phyloP scores from a whole-genome alignment of 2,888 invertebrate species.

The Athetis lepigone region DNA sequence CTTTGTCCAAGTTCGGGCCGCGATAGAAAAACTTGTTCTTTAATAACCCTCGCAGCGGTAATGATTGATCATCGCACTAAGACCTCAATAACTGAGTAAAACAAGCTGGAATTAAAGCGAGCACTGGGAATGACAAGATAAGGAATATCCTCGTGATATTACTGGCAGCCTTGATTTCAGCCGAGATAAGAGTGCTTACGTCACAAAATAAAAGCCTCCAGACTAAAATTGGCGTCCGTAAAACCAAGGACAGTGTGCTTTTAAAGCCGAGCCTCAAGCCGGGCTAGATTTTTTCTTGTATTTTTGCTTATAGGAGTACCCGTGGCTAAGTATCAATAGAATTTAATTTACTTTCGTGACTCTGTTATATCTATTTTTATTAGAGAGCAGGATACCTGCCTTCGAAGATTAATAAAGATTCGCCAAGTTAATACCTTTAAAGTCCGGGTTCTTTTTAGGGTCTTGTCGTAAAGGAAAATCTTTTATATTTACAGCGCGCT shows the following conservation, averaged over 20 bases:
- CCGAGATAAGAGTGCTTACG: conserved; percentile 56
- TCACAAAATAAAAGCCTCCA: conserved; percentile 57
- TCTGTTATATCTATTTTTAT: conserved; percentile 20
- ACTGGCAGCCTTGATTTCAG: conserved; percentile 40
- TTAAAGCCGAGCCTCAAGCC: conserved; percentile 33
- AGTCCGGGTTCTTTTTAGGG: conserved; percentile 1
- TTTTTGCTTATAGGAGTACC: conserved; percentile 37
- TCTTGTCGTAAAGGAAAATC: conserved; percentile 19
- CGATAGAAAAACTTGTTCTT: conserved; percentile 70
- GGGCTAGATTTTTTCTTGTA: conserved; percentile 31
- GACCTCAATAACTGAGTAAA: conserved; percentile 42
- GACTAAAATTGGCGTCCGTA: conserved; percentile 51
- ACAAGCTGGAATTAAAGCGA: conserved; percentile 42
- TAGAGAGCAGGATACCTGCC: conserved; percentile 23
- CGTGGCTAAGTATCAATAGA: conserved; percentile 34
- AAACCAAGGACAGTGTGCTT: conserved; percentile 44
- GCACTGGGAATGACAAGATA: conserved; percentile 44
- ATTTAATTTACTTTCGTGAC: conserved; percentile 40
- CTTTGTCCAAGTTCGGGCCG: conserved; percentile 71
- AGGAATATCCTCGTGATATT: conserved; percentile 42
- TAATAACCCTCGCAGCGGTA: conserved; percentile 53
- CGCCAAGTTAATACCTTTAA: conserved; percentile 22
- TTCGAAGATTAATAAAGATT: conserved; percentile 34
- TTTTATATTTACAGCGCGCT: conserved; percentile 25
- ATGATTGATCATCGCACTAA: conserved; percentile 59